Evolutionary conservation across 2,113 vertebrate species (phyloP), one percentile per base, ranked within the genome.

Genomic region (Anguilla rostrata): DNA sequence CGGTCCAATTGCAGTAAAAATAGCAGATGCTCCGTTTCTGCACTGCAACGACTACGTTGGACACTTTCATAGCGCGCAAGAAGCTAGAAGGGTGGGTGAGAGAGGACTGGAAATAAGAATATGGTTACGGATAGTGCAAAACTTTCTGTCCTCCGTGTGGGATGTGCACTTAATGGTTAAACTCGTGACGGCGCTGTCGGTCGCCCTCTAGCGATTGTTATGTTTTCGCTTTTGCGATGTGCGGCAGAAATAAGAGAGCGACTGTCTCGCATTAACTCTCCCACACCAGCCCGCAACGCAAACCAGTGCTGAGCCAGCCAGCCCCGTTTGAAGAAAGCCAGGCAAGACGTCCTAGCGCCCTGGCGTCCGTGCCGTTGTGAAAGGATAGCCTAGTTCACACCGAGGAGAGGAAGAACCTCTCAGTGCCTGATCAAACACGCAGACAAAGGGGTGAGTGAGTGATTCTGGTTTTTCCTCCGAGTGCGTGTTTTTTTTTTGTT

Each of bases 161-260:
- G n/a, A n/a, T n/a, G 43, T n/a, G 40, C 46, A 20, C 43, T 34
- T 9, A 63, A 66, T 71, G 86, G 81, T 86, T 83, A 71, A 83
- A 53, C 6, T 57, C 11, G 8, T 81, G 9, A 43, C 39, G 12
- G 14, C 16, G n/a, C 75, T 88, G 87, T 90, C 90, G 88, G 87
- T 90, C 91, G 94, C 94, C 94, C 85, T 92, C 94, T 93, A 88
- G 90, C 88, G 94, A 90, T 86, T 91, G 90, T 89, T 92, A 89
- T 91, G 90, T 84, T 86, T 85, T 92, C 89, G 88, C 87, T 46
- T 83, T 84, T 75, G 88, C 89, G 86, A 82, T n/a, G 89, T 89
- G 90, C 93, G 89, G 92, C 91, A 92, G 91, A 92, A 89, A 92
- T 90, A 92, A 90, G 89, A 91, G 88, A 89, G 90, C 29, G 41